phyloP scores from a whole-genome alignment of 2,113 vertebrate genomes.

The Elaphurus davidianus region DNA sequence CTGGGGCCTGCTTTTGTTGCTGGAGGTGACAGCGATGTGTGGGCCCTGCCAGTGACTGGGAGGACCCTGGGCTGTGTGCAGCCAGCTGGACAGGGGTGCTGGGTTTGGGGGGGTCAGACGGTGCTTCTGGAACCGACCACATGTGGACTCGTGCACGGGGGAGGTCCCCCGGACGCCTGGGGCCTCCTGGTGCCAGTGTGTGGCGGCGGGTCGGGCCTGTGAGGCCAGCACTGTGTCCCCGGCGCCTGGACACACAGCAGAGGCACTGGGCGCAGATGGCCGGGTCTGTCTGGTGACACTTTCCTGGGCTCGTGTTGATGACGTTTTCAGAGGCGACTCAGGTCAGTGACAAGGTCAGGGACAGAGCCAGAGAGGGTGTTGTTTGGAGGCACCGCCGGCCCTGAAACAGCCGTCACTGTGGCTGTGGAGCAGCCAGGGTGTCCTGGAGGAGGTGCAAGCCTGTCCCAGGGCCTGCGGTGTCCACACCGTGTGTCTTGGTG shows the following conservation, averaged over 20 bases:
- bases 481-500: fast-evolving
- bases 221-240: fast-evolving
- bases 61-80: fast-evolving
- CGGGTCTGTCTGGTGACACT: not conserved
- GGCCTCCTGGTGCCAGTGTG: not conserved
- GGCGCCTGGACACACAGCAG: not conserved
- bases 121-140: fast-evolving
- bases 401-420: fast-evolving
- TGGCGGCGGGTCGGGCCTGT: too few species aligned
- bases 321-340: not conserved
- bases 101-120: not conserved
- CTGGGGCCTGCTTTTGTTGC: not conserved
- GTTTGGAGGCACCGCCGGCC: fast-evolving
- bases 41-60: not conserved
- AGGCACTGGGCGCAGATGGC: not conserved
- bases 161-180: too few species aligned
- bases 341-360: not conserved
- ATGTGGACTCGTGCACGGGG: fast-evolving
- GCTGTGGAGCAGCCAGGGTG: not conserved
- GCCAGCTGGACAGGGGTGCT: not conserved
- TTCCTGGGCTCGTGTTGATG: not conserved
- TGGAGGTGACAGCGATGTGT: not conserved
- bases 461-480: not conserved
- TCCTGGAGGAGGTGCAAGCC: fast-evolving
- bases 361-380: not conserved